Conservation (phyloP, 2,797 vertebrate species). For the Pteronotus mesoamericanus region DNA sequence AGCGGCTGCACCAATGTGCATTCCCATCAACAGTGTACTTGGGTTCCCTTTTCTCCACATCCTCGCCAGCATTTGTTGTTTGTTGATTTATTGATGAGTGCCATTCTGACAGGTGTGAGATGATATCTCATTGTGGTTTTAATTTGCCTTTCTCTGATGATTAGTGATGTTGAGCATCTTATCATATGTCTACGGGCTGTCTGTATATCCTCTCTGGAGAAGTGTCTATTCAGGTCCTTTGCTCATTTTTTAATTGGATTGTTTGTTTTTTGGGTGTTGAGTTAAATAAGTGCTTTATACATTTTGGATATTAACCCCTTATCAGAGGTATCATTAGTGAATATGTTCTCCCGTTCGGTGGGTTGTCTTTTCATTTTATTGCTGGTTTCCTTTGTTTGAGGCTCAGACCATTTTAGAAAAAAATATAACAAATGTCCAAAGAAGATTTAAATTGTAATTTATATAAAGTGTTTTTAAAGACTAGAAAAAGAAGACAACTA, state of each 20-base stretch:
- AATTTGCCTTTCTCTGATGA: too few relatives aligned
- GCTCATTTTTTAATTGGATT: too few relatives aligned
- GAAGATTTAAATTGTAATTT: slow-evolving; percentile 23
- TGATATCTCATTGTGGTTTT: too few relatives aligned
- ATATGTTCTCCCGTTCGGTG: background rate
- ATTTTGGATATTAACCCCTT: background rate
- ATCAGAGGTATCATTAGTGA: too few relatives aligned
- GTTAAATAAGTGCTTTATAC: background rate
- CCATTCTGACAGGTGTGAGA: background rate
- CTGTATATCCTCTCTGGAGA: background rate
- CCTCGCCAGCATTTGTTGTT: too few relatives aligned
- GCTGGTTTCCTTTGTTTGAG: background rate
- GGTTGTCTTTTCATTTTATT: background rate
- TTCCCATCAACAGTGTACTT: too few relatives aligned
- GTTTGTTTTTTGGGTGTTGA: too few relatives aligned
- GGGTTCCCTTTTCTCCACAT: too few relatives aligned
- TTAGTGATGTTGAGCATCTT: background rate
- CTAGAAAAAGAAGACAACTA: background rate
- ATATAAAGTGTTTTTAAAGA: slow-evolving; percentile 14
- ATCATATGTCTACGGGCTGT: background rate
- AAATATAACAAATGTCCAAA: slow-evolving; percentile 1
- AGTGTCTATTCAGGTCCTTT: background rate
- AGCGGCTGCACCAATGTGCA: too few relatives aligned
- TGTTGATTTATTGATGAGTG: background rate
- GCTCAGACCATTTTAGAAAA: background rate